Conservation (phyloP, 2,113 vertebrate genomes). For the Acrocephalus kingi region DNA sequence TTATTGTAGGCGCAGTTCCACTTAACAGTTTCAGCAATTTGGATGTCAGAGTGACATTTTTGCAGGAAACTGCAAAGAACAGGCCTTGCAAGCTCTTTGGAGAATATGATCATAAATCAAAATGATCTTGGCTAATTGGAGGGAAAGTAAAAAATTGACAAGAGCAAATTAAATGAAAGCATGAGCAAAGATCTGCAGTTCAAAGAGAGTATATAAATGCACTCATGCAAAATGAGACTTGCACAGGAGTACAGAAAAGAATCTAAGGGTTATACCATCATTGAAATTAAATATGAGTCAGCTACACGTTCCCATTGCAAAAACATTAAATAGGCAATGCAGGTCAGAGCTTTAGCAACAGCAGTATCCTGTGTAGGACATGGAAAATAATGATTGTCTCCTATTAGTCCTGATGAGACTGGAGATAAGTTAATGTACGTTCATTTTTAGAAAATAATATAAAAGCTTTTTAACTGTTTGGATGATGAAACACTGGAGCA, state of each 20-base stretch:
- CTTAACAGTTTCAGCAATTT: neutral
- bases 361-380: neutral
- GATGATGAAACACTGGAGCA: neutral
- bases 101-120: constrained; percentile 25
- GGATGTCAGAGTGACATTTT: neutral
- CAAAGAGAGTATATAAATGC: constrained; percentile 13
- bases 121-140: constrained; percentile 29
- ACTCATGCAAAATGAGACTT: constrained; percentile 4
- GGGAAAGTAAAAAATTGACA: neutral
- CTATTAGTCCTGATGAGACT: neutral
- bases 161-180: constrained; percentile 27
- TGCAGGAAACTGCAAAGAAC: neutral
- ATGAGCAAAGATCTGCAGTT: neutral
- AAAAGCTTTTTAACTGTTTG: neutral
- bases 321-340: neutral
- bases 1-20: neutral
- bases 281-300: constrained; percentile 19
- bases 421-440: neutral
- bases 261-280: neutral
- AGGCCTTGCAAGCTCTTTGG: neutral
- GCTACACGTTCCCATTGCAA: neutral
- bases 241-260: neutral
- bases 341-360: neutral
- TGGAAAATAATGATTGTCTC: neutral
- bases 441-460: neutral